Evolutionary conservation across 2,113 vertebrate genomes (phyloP), one percentile per base, ranked within the genome.

Genomic region (Brachyistius frenatus): DNA sequence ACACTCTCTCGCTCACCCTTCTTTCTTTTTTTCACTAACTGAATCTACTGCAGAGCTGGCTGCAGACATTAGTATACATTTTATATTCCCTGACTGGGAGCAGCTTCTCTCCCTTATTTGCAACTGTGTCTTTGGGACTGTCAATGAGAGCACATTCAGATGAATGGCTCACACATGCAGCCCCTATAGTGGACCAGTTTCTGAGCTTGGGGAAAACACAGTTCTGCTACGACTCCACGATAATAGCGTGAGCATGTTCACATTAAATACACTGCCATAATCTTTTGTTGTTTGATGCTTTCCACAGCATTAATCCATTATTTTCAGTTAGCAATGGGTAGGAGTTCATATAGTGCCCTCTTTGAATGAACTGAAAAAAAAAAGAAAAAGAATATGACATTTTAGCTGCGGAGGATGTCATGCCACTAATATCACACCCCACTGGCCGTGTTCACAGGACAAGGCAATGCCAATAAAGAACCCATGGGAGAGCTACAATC

Each of bases 401-500:
- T 76, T 76, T 67, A 64, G 76, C 73, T 33, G 30, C 66, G 75
- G 68, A 89, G 62, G 75, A 89, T 80, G 77, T 76, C 71, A 80
- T 78, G 82, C 56, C 76, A 88, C 86, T 89, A 91, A 92, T 78
- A 58, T 81, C 75, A 61, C 81, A 70, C 66, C 83, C 81, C 81
- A 66, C 69, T 85, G 84, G 86, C 88, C 68, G 46, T 91, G 74
- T 90, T 94, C 85, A 88, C 95, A 99, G 98, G 98, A 99, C 91
- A 99, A 97, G 92, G 94, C 97, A 88, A 95, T 96, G 89, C 91
- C 95, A 68, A 97, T 94, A 95, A 99, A 99, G 94, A 97, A 96
- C 93, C 97, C 97, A 53, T 99, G 98, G 98, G 98, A 99, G 92
- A 97, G 92, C 96, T 99, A 97, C 96, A 99, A 98, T 95, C 95